Evolutionary conservation across 2,888 invertebrate species (phyloP).

Genomic region (Palloptera scutellata): DNA sequence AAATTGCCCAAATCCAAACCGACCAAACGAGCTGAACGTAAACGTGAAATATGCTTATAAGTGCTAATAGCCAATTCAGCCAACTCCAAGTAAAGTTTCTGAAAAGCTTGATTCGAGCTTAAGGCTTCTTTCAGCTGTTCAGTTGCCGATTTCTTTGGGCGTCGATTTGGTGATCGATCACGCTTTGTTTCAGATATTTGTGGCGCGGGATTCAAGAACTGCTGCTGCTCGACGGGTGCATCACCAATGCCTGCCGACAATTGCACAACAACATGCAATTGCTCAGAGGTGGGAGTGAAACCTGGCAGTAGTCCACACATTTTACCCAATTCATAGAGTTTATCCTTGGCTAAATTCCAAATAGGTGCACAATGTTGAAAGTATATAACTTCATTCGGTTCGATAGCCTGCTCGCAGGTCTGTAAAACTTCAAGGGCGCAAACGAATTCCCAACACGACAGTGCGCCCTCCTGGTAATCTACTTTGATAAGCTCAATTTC

Average conservation of each 20-base stretch:
- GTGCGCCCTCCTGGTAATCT: slow-evolving; percentile 80
- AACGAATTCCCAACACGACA: slow-evolving; percentile 92
- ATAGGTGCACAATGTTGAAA: slow-evolving; percentile 86
- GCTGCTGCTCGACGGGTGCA: slow-evolving; percentile 67
- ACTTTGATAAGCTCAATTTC: slow-evolving; percentile 86
- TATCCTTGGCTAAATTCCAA: slow-evolving; percentile 88
- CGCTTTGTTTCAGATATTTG: slow-evolving; percentile 49
- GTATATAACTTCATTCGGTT: slow-evolving; percentile 75
- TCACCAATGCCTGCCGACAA: slow-evolving; percentile 92
- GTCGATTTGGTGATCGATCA: slow-evolving; percentile 66
- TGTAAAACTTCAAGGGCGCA: slow-evolving; percentile 89
- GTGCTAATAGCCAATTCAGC: slow-evolving; percentile 96
- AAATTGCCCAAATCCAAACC: slow-evolving; percentile 90
- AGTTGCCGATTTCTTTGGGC: slow-evolving; percentile 69
- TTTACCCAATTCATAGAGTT: slow-evolving; percentile 79
- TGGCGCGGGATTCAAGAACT: slow-evolving; percentile 57
- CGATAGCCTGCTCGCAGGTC: slow-evolving; percentile 76
- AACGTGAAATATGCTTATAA: slow-evolving; percentile 89
- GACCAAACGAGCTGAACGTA: slow-evolving; percentile 83
- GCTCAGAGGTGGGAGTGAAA: slow-evolving; percentile 80
- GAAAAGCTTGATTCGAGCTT: slow-evolving; percentile 87
- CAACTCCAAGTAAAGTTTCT: slow-evolving; percentile 89
- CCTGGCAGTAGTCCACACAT: slow-evolving; percentile 91
- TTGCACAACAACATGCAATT: slow-evolving; percentile 88
- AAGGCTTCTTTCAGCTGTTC: slow-evolving; percentile 89